Conservation (phyloP, 2,113 vertebrate genomes). For the Proterorhinus semilunaris region DNA sequence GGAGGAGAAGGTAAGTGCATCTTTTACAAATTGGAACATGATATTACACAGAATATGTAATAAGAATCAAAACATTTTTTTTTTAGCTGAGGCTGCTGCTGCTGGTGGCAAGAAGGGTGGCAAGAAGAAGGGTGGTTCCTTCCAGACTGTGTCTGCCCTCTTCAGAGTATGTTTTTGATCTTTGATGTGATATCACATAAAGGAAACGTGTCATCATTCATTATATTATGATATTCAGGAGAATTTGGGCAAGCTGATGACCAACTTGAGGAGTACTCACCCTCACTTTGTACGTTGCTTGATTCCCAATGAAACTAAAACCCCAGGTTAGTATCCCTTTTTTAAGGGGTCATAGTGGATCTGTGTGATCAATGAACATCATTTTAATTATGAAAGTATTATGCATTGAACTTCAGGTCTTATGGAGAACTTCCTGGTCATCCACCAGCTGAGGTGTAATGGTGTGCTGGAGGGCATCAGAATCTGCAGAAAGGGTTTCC, state of each 20-base stretch:
- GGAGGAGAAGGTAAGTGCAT: conserved; percentile 31
- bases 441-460: conserved; percentile 56
- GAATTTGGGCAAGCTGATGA: conserved; percentile 63
- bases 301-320: conserved; percentile 62
- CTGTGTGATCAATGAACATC: background rate
- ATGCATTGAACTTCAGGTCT: conserved; percentile 35
- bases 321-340: conserved; percentile 33
- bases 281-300: conserved; percentile 64
- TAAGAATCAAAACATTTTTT: background rate
- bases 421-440: conserved; percentile 63
- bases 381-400: background rate
- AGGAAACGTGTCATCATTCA: too few relatives aligned
- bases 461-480: conserved; percentile 37
- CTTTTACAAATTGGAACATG: too few relatives aligned
- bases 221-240: conserved; percentile 22
- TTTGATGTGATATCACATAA: too few relatives aligned
- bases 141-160: conserved; percentile 67
- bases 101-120: conserved; percentile 64
- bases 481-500: conserved; percentile 39
- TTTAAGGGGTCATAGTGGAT: background rate
- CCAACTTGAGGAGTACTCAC: conserved; percentile 62
- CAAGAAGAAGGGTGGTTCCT: conserved; percentile 66
- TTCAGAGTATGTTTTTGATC: conserved; percentile 48
- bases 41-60: too few relatives aligned
- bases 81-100: background rate